Conservation (phyloP, 2,888 invertebrate genomes). For the Noctuana brunneofusca region DNA sequence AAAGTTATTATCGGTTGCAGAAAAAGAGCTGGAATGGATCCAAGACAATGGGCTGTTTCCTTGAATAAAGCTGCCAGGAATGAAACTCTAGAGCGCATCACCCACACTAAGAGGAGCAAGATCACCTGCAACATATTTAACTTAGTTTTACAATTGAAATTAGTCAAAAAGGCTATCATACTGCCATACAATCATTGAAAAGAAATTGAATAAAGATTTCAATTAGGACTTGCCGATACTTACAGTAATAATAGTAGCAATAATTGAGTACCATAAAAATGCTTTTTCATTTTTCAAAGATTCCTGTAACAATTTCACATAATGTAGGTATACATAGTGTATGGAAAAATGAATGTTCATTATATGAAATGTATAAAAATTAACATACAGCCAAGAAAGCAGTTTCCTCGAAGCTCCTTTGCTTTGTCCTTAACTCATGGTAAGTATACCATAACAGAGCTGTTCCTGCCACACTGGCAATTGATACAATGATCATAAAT, state of each 20-base stretch:
- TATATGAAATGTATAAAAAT: neutral
- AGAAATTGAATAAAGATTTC: neutral
- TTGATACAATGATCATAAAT: conserved; percentile 90
- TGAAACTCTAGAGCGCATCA: conserved; percentile 90
- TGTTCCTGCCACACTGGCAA: conserved; percentile 90
- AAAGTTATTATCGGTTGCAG: conserved; percentile 94
- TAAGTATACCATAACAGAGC: conserved; percentile 95
- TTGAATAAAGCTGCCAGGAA: conserved; percentile 93
- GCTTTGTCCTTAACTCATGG: conserved; percentile 86
- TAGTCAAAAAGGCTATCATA: no score
- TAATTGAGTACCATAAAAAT: conserved; percentile 91
- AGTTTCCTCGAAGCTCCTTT: conserved; percentile 58
- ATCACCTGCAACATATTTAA: conserved; percentile 81
- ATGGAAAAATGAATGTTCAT: neutral
- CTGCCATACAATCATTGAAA: no score
- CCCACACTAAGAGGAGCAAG: conserved; percentile 87
- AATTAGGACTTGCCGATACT: conserved; percentile 51
- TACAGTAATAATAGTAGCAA: conserved; percentile 94
- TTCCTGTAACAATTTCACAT: conserved; percentile 77
- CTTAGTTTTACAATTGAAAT: neutral
- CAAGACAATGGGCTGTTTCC: conserved; percentile 94
- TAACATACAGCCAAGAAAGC: conserved; percentile 65
- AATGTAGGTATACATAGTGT: neutral
- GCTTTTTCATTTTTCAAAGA: conserved; percentile 93
- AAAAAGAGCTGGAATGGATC: conserved; percentile 91